phyloP scores from a whole-genome alignment of 2,797 vertebrate species.

The Craterocephalus amniculus region DNA sequence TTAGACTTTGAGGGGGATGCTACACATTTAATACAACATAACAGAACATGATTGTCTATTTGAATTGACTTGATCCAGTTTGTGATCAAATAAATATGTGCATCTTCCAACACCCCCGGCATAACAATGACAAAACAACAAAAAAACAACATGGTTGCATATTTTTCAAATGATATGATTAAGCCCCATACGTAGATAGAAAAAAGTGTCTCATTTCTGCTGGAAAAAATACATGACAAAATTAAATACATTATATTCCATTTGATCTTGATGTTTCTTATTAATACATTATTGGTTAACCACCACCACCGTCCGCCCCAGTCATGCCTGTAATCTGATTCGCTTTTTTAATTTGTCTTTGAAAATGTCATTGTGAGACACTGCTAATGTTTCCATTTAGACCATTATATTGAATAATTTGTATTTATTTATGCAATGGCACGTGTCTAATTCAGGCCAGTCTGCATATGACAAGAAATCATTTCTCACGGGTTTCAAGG shows the following conservation, averaged over 20 bases:
- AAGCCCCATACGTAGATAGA: constrained; percentile 3
- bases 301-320: no score
- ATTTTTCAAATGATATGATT: constrained; percentile 20
- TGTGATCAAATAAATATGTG: constrained; percentile 36
- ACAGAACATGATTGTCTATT: constrained; percentile 35
- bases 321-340: constrained; percentile 29
- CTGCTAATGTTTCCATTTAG: constrained; percentile 29
- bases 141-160: not conserved
- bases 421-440: constrained; percentile 48
- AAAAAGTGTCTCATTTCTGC: constrained; percentile 11
- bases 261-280: not conserved
- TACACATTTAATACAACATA: constrained; percentile 55
- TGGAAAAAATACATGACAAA: constrained; percentile 1
- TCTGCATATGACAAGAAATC: constrained; percentile 48
- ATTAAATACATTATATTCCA: not conserved
- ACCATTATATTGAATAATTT: constrained; percentile 30
- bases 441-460: constrained; percentile 44
- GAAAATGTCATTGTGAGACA: not conserved
- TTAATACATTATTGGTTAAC: constrained; percentile 28
- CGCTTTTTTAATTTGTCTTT: constrained; percentile 32
- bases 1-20: constrained; percentile 60
- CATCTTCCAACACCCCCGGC: not conserved
- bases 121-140: constrained; percentile 9
- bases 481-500: constrained; percentile 39
- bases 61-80: constrained; percentile 36